Conservation (phyloP, 2,797 vertebrate species). For the Labeo calbasu region DNA sequence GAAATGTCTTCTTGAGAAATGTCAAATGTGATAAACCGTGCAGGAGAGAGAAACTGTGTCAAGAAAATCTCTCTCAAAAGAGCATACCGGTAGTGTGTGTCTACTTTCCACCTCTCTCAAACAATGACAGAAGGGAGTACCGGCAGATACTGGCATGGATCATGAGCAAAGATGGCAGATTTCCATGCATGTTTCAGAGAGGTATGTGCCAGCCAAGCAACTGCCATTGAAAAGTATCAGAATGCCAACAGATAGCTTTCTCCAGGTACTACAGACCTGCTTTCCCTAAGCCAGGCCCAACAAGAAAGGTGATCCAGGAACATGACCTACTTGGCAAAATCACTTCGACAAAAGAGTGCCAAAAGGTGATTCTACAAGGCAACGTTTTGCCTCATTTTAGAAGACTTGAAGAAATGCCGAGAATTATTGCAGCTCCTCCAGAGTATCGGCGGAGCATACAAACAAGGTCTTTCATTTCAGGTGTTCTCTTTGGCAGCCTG, state of each 20-base stretch:
- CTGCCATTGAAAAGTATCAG: neutral
- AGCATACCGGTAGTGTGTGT: neutral
- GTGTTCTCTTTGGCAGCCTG: conserved; percentile 36
- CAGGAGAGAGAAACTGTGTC: neutral
- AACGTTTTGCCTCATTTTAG: neutral
- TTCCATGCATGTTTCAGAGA: neutral
- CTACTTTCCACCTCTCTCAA: neutral
- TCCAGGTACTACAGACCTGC: neutral
- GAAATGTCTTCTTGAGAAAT: neutral
- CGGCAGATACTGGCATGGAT: neutral
- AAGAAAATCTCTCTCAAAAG: neutral
- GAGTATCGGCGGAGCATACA: conserved; percentile 16
- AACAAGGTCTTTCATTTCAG: conserved; percentile 61
- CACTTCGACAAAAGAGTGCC: neutral
- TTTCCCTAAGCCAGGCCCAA: neutral
- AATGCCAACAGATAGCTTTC: neutral
- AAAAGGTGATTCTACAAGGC: neutral
- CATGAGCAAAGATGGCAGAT: neutral
- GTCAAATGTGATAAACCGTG: neutral
- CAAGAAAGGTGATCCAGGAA: conserved; percentile 5
- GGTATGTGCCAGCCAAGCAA: neutral
- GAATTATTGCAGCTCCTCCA: neutral
- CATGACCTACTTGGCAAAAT: conserved; percentile 3
- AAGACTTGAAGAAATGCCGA: neutral
- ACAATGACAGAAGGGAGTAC: neutral